Percentiles rank a stretch among this genome's conserved stretches.
Evolutionary conservation across 2,888 invertebrate species (phyloP).

Genomic region (Nomada goodeniana): DNA sequence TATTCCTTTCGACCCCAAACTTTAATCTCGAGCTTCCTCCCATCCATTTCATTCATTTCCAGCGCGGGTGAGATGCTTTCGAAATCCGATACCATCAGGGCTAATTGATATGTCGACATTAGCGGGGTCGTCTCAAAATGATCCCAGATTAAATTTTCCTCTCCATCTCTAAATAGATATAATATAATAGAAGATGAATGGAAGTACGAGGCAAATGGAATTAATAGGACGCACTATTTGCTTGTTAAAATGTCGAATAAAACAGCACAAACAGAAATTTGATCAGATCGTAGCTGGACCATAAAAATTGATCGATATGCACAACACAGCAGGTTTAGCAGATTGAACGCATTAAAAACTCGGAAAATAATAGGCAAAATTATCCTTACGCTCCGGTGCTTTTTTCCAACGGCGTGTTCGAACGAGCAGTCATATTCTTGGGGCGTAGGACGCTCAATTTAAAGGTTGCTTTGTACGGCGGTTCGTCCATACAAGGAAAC

Average conservation of each 20-base stretch:
- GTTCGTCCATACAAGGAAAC: constrained; percentile 94
- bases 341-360: too few relatives aligned
- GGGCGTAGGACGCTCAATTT: constrained; percentile 88
- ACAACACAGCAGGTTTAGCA: too few relatives aligned
- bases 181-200: too few relatives aligned
- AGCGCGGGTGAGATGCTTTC: constrained; percentile 81
- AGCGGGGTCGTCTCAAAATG: constrained; percentile 90
- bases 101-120: constrained; percentile 91
- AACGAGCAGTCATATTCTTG: constrained; percentile 85
- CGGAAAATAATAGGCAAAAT: neutral
- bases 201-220: too few relatives aligned
- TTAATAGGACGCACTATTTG: too few relatives aligned
- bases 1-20: constrained; percentile 89
- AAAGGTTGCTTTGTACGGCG: constrained; percentile 90
- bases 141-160: constrained; percentile 86
- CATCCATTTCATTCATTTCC: constrained; percentile 83
- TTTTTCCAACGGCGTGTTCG: constrained; percentile 87
- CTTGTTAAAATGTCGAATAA: too few relatives aligned
- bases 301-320: too few relatives aligned
- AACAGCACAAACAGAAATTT: too few relatives aligned
- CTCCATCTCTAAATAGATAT: constrained; percentile 83
- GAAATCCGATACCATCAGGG: constrained; percentile 90
- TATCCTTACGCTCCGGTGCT: constrained; percentile 88
- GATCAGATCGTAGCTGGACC: too few relatives aligned
- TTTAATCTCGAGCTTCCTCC: constrained; percentile 84